Percentiles rank a stretch among this genome's conserved stretches.
Conservation (phyloP, 2,888 invertebrate species). For the Drosophila pegasa region DNA sequence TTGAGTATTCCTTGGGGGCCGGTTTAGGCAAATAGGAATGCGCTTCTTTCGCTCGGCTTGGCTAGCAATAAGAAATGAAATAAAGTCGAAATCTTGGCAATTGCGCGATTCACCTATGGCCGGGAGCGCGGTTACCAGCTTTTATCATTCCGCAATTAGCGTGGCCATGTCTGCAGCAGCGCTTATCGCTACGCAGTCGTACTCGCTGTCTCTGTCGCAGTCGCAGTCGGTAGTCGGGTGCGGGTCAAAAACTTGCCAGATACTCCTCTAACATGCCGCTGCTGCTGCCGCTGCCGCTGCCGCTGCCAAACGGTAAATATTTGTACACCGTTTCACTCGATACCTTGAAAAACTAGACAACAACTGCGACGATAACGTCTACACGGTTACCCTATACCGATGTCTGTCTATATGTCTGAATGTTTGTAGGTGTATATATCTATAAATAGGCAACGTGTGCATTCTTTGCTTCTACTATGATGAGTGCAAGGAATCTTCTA, state of each 20-base stretch:
- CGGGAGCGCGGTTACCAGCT: conserved; percentile 49
- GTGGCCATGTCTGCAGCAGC: conserved; percentile 66
- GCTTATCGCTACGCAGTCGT: conserved; percentile 63
- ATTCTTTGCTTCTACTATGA: conserved; percentile 34
- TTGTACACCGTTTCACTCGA: conserved; percentile 73
- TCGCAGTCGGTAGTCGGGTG: conserved; percentile 54
- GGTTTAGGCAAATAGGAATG: conserved; percentile 72
- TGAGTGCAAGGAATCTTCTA: not conserved
- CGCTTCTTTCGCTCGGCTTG: conserved; percentile 11
- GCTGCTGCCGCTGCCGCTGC: conserved; percentile 47
- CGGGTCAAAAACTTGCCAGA: conserved; percentile 52
- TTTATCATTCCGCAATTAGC: conserved; percentile 80
- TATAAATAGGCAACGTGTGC: conserved; percentile 54
- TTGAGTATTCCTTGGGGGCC: conserved; percentile 69
- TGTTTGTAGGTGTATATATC: conserved; percentile 18
- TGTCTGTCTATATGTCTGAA: not conserved
- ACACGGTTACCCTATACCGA: conserved; percentile 9
- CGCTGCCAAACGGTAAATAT: conserved; percentile 63
- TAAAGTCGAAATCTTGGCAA: conserved; percentile 58
- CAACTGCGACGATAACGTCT: conserved; percentile 38
- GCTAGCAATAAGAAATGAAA: conserved; percentile 44
- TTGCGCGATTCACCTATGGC: conserved; percentile 51
- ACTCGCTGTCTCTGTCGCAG: not conserved
- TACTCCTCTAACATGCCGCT: conserved; percentile 59
- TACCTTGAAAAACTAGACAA: conserved; percentile 66